These are phyloP conservation scores for Lamellibrachia luymesi DNA, from an alignment of 1,140 invertebrate genomes.

Conservation along the genomic window DNA sequence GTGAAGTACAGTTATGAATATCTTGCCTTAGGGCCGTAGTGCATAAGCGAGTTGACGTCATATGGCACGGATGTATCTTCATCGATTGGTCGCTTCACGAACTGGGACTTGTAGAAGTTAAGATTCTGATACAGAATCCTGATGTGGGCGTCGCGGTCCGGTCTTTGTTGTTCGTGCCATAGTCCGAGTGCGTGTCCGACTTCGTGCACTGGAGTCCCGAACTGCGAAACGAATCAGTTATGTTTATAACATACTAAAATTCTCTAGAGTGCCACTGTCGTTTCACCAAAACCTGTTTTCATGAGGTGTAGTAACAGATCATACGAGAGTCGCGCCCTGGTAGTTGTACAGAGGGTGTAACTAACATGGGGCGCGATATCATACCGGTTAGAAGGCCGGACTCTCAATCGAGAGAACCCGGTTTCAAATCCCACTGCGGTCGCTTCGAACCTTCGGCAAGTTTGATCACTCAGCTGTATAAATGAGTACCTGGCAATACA, in stretches of 20 bases:
- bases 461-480: too few relatives aligned
- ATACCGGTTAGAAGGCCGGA: too few relatives aligned
- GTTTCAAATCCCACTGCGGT: too few relatives aligned
- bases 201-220: slow-evolving; percentile 33
- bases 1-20: background rate
- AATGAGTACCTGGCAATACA: too few relatives aligned
- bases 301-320: background rate
- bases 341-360: background rate
- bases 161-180: slow-evolving; percentile 44
- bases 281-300: background rate
- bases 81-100: slow-evolving; percentile 10
- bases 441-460: too few relatives aligned
- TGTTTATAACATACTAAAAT: background rate
- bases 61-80: slow-evolving; percentile 34
- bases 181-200: slow-evolving; percentile 40
- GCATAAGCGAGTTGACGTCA: slow-evolving; percentile 48
- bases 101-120: background rate
- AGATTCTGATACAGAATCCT: slow-evolving; percentile 38
- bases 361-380: too few relatives aligned
- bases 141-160: slow-evolving; percentile 34
- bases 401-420: too few relatives aligned
- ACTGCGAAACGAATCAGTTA: slow-evolving; percentile 9
- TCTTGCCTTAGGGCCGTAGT: slow-evolving; percentile 41
- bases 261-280: background rate
- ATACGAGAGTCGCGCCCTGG: background rate